A percentile compares a stretch with the other conserved stretches of the same genome.
Evolutionary conservation across 1,140 invertebrate genomes (phyloP).

Genomic region (Micrasema minimum): DNA sequence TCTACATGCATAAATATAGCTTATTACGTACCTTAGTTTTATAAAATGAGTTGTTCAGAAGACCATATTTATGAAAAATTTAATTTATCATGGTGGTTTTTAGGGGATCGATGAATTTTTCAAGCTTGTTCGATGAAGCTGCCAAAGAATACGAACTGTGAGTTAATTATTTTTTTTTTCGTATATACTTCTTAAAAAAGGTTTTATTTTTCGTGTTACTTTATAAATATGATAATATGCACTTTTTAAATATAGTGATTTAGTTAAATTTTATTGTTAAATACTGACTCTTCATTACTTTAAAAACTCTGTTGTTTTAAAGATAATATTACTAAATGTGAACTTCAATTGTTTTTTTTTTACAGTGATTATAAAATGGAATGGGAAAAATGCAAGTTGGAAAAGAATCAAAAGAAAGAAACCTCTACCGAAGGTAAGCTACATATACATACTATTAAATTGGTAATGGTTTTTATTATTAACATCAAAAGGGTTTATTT

Average conservation of each 20-base stretch:
- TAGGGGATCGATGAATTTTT: constrained; percentile 79
- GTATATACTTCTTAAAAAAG: too few species aligned
- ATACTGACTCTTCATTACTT: constrained; percentile 11
- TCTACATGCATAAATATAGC: too few species aligned
- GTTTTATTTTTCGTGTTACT: too few species aligned
- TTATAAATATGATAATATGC: too few species aligned
- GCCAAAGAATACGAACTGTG: constrained; percentile 80
- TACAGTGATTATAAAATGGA: constrained; percentile 78
- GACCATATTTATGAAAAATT: background rate
- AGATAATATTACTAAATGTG: too few species aligned
- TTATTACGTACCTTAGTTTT: too few species aligned
- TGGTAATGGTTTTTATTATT: too few species aligned
- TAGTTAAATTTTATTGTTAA: background rate
- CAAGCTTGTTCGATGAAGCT: constrained; percentile 73
- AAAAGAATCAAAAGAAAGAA: constrained; percentile 57
- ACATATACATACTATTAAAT: background rate
- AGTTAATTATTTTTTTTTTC: constrained; percentile 47
- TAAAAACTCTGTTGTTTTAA: too few species aligned
- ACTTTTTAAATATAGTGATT: too few species aligned
- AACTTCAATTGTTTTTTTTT: too few species aligned
- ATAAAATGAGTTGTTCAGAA: too few species aligned
- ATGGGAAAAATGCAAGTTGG: constrained; percentile 74
- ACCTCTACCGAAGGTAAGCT: background rate
- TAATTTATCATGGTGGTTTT: constrained; percentile 51
- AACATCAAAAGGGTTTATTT: too few species aligned